Evolutionary conservation across 1,140 invertebrate species (phyloP).

Genomic region (Lepidurus arcticus): DNA sequence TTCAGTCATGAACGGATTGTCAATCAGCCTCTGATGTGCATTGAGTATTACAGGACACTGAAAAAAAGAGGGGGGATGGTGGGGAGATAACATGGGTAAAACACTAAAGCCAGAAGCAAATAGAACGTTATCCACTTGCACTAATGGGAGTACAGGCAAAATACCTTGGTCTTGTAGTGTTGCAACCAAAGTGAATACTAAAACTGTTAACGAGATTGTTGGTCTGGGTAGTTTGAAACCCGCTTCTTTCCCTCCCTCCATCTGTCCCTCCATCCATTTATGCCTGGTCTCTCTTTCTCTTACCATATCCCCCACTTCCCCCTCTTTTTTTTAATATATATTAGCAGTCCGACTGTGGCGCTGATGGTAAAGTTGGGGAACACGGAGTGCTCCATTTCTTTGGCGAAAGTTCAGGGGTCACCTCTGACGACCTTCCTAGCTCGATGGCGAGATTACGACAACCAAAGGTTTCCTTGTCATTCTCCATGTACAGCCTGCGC

Average conservation of each 20-base stretch:
- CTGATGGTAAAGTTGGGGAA: not conserved
- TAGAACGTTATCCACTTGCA: conserved; percentile 14
- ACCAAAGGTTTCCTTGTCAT: conserved; percentile 9
- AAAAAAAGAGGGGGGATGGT: not conserved
- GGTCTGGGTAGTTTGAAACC: not conserved
- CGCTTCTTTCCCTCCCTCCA: conserved; percentile 23
- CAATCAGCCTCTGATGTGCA: not conserved
- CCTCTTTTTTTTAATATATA: not conserved
- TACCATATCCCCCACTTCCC: conserved; percentile 22
- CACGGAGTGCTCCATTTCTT: conserved; percentile 6
- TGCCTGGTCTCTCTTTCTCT: conserved; percentile 12
- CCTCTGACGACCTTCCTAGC: conserved; percentile 8
- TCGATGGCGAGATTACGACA: conserved; percentile 8
- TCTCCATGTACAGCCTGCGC: not conserved
- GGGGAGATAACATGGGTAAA: conserved; percentile 8
- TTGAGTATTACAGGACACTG: not conserved
- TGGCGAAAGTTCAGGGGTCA: not conserved
- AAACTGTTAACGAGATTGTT: conserved; percentile 25
- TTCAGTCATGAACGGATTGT: not conserved
- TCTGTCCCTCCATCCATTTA: conserved; percentile 1
- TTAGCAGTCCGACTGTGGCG: conserved; percentile 22
- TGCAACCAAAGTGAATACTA: conserved; percentile 19
- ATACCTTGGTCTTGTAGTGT: not conserved
- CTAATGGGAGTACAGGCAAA: conserved; percentile 22
- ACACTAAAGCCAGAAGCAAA: not conserved